Conservation (phyloP, 2,888 invertebrate species). For the Orthonevra nobilis region DNA sequence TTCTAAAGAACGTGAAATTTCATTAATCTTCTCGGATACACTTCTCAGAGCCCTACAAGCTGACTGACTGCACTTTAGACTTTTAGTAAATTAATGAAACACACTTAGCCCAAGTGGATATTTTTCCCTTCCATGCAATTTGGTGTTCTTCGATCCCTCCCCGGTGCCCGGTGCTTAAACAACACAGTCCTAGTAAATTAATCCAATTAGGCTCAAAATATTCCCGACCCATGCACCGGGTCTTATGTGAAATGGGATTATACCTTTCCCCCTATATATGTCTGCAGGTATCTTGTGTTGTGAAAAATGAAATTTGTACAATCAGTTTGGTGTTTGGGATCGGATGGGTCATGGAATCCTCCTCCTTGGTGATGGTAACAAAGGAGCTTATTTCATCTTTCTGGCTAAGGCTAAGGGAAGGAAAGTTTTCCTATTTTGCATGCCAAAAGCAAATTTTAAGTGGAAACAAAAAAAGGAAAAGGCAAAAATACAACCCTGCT, state of each 20-base stretch:
- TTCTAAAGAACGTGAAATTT: conserved; percentile 45
- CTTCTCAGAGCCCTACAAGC: conserved; percentile 31
- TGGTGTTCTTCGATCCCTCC: background rate
- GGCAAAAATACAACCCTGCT: no score
- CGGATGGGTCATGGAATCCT: background rate
- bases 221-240: conserved; percentile 29
- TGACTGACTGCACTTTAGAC: conserved; percentile 66
- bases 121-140: conserved; percentile 43
- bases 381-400: conserved; percentile 55
- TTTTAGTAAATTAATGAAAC: conserved; percentile 67
- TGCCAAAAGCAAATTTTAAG: conserved; percentile 52
- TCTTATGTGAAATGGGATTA: conserved; percentile 66
- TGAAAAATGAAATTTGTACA: conserved; percentile 55
- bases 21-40: conserved; percentile 60
- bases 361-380: conserved; percentile 6
- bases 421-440: conserved; percentile 56
- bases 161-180: background rate
- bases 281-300: conserved; percentile 16
- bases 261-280: conserved; percentile 16
- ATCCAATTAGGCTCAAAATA: conserved; percentile 68
- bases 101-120: conserved; percentile 54
- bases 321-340: conserved; percentile 34
- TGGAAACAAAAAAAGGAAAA: no score
- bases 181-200: conserved; percentile 47
- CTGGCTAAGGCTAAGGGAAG: conserved; percentile 12